Conservation (phyloP, 2,797 vertebrate genomes). For the Propithecus deckenii region DNA sequence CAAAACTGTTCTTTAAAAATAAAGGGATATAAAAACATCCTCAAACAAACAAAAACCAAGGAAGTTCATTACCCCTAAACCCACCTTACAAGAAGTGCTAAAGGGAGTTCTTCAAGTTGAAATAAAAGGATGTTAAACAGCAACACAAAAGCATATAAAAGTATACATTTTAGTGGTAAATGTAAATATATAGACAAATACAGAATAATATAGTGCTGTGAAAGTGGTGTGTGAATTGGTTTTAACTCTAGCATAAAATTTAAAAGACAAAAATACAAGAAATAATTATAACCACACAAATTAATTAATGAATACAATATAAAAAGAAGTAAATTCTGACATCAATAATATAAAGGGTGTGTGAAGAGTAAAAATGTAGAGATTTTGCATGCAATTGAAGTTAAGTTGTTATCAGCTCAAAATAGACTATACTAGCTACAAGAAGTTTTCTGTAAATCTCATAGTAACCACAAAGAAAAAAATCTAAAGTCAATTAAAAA, state of each 20-base stretch:
- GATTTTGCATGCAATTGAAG: neutral
- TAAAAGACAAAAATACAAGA: neutral
- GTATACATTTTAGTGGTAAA: neutral
- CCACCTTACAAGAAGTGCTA: neutral
- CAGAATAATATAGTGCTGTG: neutral
- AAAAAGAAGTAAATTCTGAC: neutral
- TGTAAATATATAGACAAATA: neutral
- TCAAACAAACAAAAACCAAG: neutral
- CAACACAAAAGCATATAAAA: neutral
- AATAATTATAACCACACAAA: too few species aligned
- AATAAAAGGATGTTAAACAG: neutral
- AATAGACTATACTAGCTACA: neutral
- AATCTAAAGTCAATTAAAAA: neutral
- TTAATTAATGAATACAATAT: neutral
- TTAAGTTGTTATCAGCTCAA: neutral
- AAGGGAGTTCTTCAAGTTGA: neutral
- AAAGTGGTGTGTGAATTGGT: too few species aligned
- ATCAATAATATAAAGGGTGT: neutral
- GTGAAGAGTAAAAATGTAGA: neutral
- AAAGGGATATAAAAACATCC: neutral
- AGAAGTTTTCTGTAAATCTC: neutral
- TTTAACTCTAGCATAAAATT: neutral
- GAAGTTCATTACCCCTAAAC: neutral
- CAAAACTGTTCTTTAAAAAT: neutral
- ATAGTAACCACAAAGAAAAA: neutral